Base-by-base conservation (phyloP, 2,113 vertebrate species). In the Dasyurus viverrinus region DNA sequence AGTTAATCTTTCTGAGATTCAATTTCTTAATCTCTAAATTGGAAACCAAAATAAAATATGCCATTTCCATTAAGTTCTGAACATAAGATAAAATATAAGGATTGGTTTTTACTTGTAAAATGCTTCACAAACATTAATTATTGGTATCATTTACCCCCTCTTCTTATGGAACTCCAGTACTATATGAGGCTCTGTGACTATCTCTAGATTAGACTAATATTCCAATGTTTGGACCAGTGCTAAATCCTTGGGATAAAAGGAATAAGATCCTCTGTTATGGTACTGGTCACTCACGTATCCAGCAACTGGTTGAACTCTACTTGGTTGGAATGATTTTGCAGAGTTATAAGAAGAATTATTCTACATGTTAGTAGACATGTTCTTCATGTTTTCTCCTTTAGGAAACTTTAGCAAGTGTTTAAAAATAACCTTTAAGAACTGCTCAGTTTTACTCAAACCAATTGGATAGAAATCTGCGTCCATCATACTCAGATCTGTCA, bases 381-480 rank as follows among this genome's bases (percentile, higher is more conserved):
- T 98, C 0, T 94, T 98, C 97, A 97, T 90, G 54, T 97, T 97
- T 94, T 91, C 95, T 47, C 92, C 97, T 98, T 93, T 23, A 97
- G 97, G 94, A 98, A 97, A 97, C 98, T 98, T 98, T 98, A 98
- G 97, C 96, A 98, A 98, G 97, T 97, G 95, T 95, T 98, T 98
- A 97, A 98, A 98, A 98, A 97, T 97, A 97, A 98, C 97, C 98
- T 98, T 98, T 98, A 95, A 97, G 97, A 98, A 98, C 96, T 96
- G 95, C 96, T 52, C 93, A 97, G 95, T 93, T 96, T 97, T 92
- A 50, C 93, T 94, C 97, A 97, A 98, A 97, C 91, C 97, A 97
- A 97, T 97, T 97, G 92, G 95, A 89, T 96, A 92, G 96, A 98
- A 97, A 97, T 97, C 94, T 97, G 84, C 94, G 98, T 98, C 97